Percentiles rank a stretch among this genome's conserved stretches.
phyloP scores from a whole-genome alignment of 2,797 vertebrate species.

The Myotis daubentonii region DNA sequence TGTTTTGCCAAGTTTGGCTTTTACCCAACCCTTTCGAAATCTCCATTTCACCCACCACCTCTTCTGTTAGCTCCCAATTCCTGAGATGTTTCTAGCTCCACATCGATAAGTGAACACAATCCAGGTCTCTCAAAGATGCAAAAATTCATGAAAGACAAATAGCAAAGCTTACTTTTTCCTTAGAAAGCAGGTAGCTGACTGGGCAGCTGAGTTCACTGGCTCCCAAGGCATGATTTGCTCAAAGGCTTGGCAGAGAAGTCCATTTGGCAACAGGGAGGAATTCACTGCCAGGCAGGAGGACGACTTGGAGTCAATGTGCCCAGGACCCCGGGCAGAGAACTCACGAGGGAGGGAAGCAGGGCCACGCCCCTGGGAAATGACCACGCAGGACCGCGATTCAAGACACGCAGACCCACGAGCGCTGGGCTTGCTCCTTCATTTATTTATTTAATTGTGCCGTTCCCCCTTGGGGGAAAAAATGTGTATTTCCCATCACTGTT shows the following conservation, averaged over 20 bases:
- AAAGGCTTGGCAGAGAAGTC: conserved; percentile 6
- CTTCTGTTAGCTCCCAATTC: background rate
- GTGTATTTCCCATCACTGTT: conserved; percentile 86
- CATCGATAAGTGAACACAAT: background rate
- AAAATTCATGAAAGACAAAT: background rate
- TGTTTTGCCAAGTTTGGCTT: background rate
- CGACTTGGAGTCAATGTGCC: background rate
- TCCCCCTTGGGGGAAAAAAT: conserved; percentile 43
- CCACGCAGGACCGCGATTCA: conserved; percentile 45
- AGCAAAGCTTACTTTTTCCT: background rate
- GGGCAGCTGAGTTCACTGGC: background rate
- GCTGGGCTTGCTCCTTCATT: conserved; percentile 66
- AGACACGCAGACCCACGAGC: conserved; percentile 76
- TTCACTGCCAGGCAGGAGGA: conserved; percentile 23
- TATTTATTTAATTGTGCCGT: conserved; percentile 54
- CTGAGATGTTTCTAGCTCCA: background rate
- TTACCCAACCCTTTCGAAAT: background rate
- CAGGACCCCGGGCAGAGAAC: background rate
- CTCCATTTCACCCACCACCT: background rate
- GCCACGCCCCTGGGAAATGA: background rate
- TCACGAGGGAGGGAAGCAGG: background rate
- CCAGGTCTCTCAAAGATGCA: background rate
- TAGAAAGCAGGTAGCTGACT: conserved; percentile 6
- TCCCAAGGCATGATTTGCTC: conserved; percentile 35
- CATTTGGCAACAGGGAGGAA: background rate